phyloP scores from a whole-genome alignment of 2,888 invertebrate species.

The Drosophila kuntzei region DNA sequence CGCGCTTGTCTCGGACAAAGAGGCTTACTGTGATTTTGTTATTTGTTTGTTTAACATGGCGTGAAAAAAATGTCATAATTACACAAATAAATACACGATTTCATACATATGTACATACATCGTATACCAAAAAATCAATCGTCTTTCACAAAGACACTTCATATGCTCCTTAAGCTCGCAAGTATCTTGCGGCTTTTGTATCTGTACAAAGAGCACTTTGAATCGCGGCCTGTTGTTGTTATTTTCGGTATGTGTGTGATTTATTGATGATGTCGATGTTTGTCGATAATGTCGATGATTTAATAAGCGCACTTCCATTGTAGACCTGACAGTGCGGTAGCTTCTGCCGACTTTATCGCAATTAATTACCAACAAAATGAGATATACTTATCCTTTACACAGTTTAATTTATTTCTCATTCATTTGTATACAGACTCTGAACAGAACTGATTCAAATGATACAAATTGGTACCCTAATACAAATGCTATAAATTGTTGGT shows the following conservation, averaged over 20 bases:
- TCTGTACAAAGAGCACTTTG: constrained; percentile 48
- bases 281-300: constrained; percentile 58
- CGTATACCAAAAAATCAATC: constrained; percentile 38
- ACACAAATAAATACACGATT: constrained; percentile 65
- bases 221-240: constrained; percentile 16
- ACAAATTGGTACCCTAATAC: background rate
- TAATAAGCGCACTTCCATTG: constrained; percentile 48
- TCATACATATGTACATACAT: constrained; percentile 26
- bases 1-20: constrained; percentile 55
- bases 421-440: background rate
- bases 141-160: constrained; percentile 64
- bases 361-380: constrained; percentile 11
- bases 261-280: constrained; percentile 39
- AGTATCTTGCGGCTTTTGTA: constrained; percentile 56
- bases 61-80: constrained; percentile 77
- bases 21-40: constrained; percentile 53
- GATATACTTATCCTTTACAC: constrained; percentile 1
- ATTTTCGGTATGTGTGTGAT: constrained; percentile 26
- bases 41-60: constrained; percentile 65
- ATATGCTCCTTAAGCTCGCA: constrained; percentile 39
- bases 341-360: constrained; percentile 6
- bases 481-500: too few species aligned
- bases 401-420: background rate
- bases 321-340: constrained; percentile 14
- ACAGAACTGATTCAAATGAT: background rate